phyloP scores from a whole-genome alignment of 2,113 vertebrate species.

The Onychorhynchus coronatus region DNA sequence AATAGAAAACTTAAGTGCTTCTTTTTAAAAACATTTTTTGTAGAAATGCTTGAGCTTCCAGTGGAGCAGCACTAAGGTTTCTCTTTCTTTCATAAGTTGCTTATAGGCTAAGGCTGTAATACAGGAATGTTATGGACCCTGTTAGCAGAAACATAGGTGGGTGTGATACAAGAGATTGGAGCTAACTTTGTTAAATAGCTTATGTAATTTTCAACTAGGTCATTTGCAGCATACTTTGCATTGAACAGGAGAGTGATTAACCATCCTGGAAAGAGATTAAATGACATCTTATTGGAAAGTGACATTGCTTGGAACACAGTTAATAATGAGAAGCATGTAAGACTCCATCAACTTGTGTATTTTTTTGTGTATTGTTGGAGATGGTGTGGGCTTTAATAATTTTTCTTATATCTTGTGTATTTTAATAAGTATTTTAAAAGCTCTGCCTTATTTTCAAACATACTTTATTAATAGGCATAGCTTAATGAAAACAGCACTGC shows the following conservation, averaged over 20 bases:
- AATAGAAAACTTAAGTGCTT: background rate
- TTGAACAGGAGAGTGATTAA: background rate
- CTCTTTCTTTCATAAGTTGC: background rate
- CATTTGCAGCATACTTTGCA: background rate
- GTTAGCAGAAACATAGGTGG: background rate
- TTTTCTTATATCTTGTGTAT: background rate
- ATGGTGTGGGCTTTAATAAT: rapidly evolving
- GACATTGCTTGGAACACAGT: background rate
- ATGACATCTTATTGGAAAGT: background rate
- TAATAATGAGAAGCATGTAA: background rate
- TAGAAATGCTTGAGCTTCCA: background rate
- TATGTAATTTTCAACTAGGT: background rate
- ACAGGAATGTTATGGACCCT: background rate
- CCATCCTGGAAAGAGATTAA: background rate
- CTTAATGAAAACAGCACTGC: background rate
- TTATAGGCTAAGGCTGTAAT: background rate
- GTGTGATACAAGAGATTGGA: background rate
- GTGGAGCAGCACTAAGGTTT: background rate
- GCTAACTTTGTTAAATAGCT: background rate
- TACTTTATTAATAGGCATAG: background rate
- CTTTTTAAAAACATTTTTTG: background rate
- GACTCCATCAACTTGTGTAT: background rate
- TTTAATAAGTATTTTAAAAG: background rate
- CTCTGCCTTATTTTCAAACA: background rate
- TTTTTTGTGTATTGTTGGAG: background rate